Evolutionary conservation across 2,888 invertebrate genomes (phyloP).

Genomic region (Rhingia campestris): DNA sequence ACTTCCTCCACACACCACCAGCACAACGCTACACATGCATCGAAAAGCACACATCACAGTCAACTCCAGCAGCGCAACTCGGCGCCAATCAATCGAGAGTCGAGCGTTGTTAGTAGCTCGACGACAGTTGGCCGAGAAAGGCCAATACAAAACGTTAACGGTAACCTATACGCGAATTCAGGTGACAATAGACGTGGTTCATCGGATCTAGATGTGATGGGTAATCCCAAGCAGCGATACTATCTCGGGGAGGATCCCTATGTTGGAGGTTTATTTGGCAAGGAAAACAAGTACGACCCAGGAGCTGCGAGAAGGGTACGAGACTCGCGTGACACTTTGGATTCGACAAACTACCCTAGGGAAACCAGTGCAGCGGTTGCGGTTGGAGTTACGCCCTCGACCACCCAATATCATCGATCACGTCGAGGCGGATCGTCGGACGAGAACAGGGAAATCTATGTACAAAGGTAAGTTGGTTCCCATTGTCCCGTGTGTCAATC

Average conservation of each 20-base stretch:
- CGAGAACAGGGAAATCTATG: conserved; percentile 78
- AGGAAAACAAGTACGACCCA: conserved; percentile 90
- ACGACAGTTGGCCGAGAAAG: conserved; percentile 76
- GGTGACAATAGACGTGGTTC: conserved; percentile 75
- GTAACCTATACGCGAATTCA: conserved; percentile 53
- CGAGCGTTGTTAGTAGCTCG: conserved; percentile 76
- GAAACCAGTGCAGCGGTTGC: conserved; percentile 60
- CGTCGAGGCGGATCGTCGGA: conserved; percentile 63
- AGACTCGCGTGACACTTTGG: conserved; percentile 75
- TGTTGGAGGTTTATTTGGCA: conserved; percentile 91
- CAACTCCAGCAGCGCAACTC: conserved; percentile 73
- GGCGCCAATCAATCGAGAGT: conserved; percentile 76
- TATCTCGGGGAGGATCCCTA: conserved; percentile 94
- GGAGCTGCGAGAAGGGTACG: conserved; percentile 83
- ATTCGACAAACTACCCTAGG: conserved; percentile 33
- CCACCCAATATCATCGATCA: conserved; percentile 65
- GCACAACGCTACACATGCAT: conserved; percentile 46
- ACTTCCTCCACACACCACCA: conserved; percentile 68
- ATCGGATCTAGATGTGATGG: conserved; percentile 79
- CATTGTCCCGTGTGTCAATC: conserved; percentile 16
- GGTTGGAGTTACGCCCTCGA: conserved; percentile 37
- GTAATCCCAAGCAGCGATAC: conserved; percentile 89
- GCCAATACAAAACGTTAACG: conserved; percentile 65
- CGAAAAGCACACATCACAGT: conserved; percentile 62
- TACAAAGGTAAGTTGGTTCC: conserved; percentile 82